These are phyloP conservation scores for Penaeus indicus DNA, from an alignment of 1,140 invertebrate species.

Conservation along the genomic window DNA sequence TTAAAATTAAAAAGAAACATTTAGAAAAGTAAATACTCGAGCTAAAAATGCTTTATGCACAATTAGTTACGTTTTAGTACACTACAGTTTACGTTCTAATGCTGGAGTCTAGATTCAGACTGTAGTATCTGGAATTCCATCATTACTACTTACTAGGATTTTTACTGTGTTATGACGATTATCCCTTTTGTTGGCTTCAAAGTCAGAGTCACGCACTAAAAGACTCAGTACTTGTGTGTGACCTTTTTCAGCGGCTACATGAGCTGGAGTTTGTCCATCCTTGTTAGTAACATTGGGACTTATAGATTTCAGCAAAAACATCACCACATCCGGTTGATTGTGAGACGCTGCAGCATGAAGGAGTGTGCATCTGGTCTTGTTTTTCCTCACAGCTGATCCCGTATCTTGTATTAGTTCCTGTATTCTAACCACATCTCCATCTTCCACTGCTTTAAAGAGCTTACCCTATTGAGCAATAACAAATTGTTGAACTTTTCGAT, in stretches of 20 bases:
- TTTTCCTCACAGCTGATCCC: slow-evolving; percentile 9
- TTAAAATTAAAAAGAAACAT: not conserved
- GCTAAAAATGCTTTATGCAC: too few relatives aligned
- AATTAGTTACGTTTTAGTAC: too few relatives aligned
- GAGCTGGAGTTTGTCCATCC: slow-evolving; percentile 45
- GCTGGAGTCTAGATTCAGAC: too few relatives aligned
- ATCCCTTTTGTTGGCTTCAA: slow-evolving; percentile 35
- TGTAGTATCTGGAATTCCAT: too few relatives aligned
- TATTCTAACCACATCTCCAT: slow-evolving; percentile 30
- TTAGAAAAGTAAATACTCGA: too few relatives aligned
- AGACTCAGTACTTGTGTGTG: slow-evolving; percentile 44
- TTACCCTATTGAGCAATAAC: not conserved
- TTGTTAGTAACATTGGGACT: slow-evolving; percentile 49
- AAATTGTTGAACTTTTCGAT: too few relatives aligned
- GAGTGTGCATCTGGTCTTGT: slow-evolving; percentile 33
- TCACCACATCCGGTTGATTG: slow-evolving; percentile 38
- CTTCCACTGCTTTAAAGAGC: slow-evolving; percentile 28
- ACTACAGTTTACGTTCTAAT: too few relatives aligned
- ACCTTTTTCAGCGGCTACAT: slow-evolving; percentile 45
- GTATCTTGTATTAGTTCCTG: slow-evolving; percentile 32
- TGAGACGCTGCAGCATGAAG: slow-evolving; percentile 27
- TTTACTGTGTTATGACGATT: slow-evolving; percentile 10
- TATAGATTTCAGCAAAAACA: slow-evolving; percentile 37
- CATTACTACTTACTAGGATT: too few relatives aligned
- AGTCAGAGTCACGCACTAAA: slow-evolving; percentile 26